These are phyloP conservation scores for Brachionus koreanus DNA, from an alignment of 1,140 invertebrate genomes.

Conservation along the genomic window DNA sequence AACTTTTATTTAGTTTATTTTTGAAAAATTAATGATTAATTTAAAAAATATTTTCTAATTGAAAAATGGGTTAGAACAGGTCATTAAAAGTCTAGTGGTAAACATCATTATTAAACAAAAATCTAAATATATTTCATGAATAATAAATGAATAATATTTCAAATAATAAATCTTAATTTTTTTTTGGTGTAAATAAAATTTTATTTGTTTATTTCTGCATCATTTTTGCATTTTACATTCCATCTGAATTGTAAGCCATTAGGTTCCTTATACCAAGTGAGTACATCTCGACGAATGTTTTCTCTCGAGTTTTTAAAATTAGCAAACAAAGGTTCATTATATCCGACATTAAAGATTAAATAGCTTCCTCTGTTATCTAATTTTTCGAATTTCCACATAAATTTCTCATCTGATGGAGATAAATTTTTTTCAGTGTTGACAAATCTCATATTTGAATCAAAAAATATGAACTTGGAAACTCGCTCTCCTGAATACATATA, in stretches of 20 bases:
- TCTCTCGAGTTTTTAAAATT: not conserved
- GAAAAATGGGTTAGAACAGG: no score
- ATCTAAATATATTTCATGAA: no score
- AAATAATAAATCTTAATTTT: no score
- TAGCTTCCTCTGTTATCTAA: not conserved
- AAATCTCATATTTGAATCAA: not conserved
- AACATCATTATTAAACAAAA: no score
- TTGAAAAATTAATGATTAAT: no score
- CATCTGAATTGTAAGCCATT: conserved; percentile 5
- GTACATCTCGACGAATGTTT: not conserved
- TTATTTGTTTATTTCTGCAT: not conserved
- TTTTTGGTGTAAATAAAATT: not conserved
- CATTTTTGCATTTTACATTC: conserved; percentile 21
- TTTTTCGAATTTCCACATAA: conserved; percentile 26
- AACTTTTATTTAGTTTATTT: no score
- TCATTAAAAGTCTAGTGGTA: no score
- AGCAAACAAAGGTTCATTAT: conserved; percentile 1
- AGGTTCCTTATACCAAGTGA: not conserved
- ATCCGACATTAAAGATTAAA: conserved; percentile 9
- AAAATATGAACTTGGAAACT: not conserved
- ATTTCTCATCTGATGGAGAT: not conserved
- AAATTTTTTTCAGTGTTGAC: not conserved
- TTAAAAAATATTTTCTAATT: no score
- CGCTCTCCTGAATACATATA: conserved; percentile 12
- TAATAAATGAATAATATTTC: no score